Conservation (phyloP, 2,888 invertebrate species). For the Epsilonema sp. region DNA sequence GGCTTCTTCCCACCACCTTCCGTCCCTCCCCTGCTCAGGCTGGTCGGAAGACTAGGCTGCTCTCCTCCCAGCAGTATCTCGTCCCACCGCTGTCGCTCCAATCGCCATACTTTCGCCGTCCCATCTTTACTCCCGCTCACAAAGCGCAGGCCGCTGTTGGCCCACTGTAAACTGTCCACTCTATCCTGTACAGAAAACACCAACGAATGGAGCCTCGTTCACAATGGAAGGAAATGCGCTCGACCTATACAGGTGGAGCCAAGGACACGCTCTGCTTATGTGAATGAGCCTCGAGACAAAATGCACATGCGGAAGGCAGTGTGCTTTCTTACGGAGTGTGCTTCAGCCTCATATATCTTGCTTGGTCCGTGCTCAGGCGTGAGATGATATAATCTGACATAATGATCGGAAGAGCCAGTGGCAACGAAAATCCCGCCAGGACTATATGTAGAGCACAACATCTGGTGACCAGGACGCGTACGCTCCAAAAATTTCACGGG, state of each 20-base stretch:
- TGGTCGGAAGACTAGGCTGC: slow-evolving; percentile 12
- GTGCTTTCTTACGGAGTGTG: slow-evolving; percentile 48
- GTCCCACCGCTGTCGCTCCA: slow-evolving; percentile 72
- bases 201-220: no score
- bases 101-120: slow-evolving; percentile 74
- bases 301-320: no score
- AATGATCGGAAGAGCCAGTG: slow-evolving; percentile 80
- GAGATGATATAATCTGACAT: slow-evolving; percentile 69
- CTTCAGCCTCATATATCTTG: slow-evolving; percentile 50
- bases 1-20: slow-evolving; percentile 6
- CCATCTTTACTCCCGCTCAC: slow-evolving; percentile 90
- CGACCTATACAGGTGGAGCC: not conserved
- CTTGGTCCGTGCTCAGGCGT: slow-evolving; percentile 53
- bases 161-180: slow-evolving; percentile 89
- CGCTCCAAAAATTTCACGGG: slow-evolving; percentile 79
- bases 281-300: no score
- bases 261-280: no score
- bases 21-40: no score
- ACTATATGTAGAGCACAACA: slow-evolving; percentile 77
- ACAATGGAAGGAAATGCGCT: no score
- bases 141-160: slow-evolving; percentile 63
- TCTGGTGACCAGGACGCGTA: slow-evolving; percentile 77
- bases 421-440: slow-evolving; percentile 65
- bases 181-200: slow-evolving; percentile 45
- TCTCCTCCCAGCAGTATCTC: slow-evolving; percentile 44